phyloP scores from a whole-genome alignment of 2,113 vertebrate species.

The Apaloderma vittatum region DNA sequence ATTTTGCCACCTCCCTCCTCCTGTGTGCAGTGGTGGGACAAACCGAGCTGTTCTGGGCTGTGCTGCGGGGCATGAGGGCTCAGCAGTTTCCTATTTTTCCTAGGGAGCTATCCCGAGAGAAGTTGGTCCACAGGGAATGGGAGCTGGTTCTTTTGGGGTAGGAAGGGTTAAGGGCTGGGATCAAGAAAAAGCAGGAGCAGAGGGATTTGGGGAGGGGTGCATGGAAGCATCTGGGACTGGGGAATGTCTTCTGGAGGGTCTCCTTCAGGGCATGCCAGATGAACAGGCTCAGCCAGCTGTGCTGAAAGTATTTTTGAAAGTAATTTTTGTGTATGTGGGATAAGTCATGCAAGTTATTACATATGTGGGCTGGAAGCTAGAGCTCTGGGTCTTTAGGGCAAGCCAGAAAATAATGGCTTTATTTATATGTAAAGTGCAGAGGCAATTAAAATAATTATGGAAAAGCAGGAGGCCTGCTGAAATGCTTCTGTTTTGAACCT shows the following conservation, averaged over 20 bases:
- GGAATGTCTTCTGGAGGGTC: not conserved
- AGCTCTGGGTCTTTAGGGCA: not conserved
- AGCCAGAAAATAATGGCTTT: not conserved
- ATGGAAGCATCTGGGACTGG: not conserved
- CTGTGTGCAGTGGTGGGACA: not conserved
- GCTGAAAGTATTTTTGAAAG: not conserved
- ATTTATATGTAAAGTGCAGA: not conserved
- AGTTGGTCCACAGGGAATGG: not conserved
- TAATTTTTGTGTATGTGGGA: not conserved
- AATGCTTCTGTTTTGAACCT: not conserved
- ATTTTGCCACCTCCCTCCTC: not conserved
- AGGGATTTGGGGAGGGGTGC: not conserved
- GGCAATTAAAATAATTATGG: not conserved
- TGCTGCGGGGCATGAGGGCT: not conserved
- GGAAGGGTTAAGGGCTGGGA: not conserved
- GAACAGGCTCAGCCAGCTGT: not conserved
- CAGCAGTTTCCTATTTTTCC: not conserved
- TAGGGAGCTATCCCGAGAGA: not conserved
- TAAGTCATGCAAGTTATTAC: not conserved
- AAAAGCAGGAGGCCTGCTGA: not conserved
- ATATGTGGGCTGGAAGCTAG: not conserved
- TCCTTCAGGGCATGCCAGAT: not conserved
- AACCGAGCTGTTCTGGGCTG: not conserved
- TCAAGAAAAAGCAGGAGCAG: not conserved
- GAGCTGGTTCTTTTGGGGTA: not conserved